Base-by-base conservation (phyloP, 2,797 vertebrate genomes). In the Syncerus caffer region DNA sequence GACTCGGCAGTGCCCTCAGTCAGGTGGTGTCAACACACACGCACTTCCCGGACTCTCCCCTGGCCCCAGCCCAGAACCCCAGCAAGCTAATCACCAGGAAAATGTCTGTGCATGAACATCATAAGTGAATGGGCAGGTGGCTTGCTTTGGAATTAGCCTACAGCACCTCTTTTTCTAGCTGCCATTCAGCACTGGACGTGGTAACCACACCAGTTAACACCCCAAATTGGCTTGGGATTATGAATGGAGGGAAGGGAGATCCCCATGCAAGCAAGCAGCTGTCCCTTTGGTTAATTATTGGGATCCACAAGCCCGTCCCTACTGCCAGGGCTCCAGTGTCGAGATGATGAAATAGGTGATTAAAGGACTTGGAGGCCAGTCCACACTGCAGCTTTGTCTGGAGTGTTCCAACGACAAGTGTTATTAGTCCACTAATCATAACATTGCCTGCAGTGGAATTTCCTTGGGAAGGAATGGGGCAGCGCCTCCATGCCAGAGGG, bases 271-370 rank as follows among this genome's bases (percentile, higher is more conserved):
- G 85, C 84, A 93, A 96, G 95, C 98, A 98, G 96, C 97, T 98
- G 97, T 98, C 97, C 96, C 95, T 97, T 97, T 98, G 93, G 96
- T 97, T 98, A 97, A 98, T 98, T 97, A 95, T 97, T 96, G 96
- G 93, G 89, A 98, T 98, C 97, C 97, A 95, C 96, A 97, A 97
- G 95, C 84, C 96, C 92, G 95, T 95, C 95, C 93, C 95, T 57
- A 97, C 87, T 97, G 97, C 98, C 98, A 97, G 93, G 97, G 97
- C 96, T 98, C 91, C 96, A 89, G 97, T 98, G 97, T 97, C 42
- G 79, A 98, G 97, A 98, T 98, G 98, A 98, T 97, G 97, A 98
- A 98, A 98, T 98, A 97, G 97, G 97, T 98, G 98, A 98, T 98
- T 98, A 98, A 98, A 96, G 96, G 93, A 97, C 97, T 98, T 98